These are phyloP conservation scores for Melanerpes formicivorus DNA, from an alignment of 2,113 vertebrate species.

Conservation along the genomic window DNA sequence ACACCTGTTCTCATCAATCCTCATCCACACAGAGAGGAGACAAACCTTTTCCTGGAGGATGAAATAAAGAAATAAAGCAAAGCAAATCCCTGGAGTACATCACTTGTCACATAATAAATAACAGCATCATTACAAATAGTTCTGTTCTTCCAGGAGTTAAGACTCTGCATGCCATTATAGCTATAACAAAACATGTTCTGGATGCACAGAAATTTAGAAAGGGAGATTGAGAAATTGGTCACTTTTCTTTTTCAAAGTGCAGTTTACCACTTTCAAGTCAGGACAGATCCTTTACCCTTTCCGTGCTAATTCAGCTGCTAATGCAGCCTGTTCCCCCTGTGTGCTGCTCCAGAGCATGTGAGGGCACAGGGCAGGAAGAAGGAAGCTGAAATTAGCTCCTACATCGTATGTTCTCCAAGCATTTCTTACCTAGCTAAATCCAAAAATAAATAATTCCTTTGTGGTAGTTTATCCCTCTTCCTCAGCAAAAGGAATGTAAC, in stretches of 20 bases:
- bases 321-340: too few species aligned
- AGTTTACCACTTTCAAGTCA: background rate
- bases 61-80: background rate
- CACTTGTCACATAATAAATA: accelerated
- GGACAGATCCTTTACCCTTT: background rate
- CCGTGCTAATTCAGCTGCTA: background rate
- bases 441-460: background rate
- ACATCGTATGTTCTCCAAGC: background rate
- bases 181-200: background rate
- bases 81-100: background rate
- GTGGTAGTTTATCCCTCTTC: background rate
- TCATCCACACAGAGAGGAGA: background rate
- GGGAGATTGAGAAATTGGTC: background rate
- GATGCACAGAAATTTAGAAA: background rate
- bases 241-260: background rate
- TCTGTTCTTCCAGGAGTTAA: background rate
- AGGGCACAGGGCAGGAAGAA: background rate
- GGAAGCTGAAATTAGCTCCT: background rate
- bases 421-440: background rate
- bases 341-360: background rate
- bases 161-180: background rate
- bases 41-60: background rate
- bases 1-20: background rate
- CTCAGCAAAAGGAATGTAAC: background rate
- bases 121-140: accelerated